Evolutionary conservation across 2,888 invertebrate genomes (phyloP).

Genomic region (Liopterus haemorrhoidalis): DNA sequence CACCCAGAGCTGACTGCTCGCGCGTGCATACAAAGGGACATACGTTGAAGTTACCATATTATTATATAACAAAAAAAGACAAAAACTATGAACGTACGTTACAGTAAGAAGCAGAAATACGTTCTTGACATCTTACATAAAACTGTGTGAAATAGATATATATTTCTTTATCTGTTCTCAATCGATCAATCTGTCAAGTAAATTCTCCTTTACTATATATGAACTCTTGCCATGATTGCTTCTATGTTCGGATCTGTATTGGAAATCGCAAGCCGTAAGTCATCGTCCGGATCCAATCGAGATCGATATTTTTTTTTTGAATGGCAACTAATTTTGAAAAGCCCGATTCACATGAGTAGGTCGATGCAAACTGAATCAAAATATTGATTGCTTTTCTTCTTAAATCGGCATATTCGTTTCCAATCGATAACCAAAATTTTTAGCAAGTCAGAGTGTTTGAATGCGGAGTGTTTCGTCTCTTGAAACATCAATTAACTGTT

Average conservation of each 20-base stretch:
- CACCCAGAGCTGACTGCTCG: no score
- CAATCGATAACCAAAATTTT: slow-evolving; percentile 16
- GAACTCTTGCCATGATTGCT: no score
- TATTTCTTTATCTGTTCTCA: no score
- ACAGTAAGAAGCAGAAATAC: no score
- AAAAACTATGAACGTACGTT: no score
- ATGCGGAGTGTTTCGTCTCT: background rate
- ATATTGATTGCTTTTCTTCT: background rate
- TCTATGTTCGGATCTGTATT: background rate
- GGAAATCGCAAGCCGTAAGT: background rate
- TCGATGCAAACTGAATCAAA: slow-evolving; percentile 1
- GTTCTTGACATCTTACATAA: no score
- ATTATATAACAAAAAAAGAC: no score
- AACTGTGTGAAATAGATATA: no score
- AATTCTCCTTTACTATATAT: no score
- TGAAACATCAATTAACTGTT: background rate
- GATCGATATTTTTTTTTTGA: slow-evolving; percentile 14
- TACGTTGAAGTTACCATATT: no score
- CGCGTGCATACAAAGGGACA: no score
- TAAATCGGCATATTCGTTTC: slow-evolving; percentile 9
- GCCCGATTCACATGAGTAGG: slow-evolving; percentile 1
- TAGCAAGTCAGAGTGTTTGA: slow-evolving; percentile 1
- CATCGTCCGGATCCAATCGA: background rate
- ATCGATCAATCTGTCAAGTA: no score
- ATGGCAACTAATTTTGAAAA: slow-evolving; percentile 9